These are phyloP conservation scores for Drosophila paranaensis DNA, from an alignment of 2,888 invertebrate genomes.

Conservation along the genomic window DNA sequence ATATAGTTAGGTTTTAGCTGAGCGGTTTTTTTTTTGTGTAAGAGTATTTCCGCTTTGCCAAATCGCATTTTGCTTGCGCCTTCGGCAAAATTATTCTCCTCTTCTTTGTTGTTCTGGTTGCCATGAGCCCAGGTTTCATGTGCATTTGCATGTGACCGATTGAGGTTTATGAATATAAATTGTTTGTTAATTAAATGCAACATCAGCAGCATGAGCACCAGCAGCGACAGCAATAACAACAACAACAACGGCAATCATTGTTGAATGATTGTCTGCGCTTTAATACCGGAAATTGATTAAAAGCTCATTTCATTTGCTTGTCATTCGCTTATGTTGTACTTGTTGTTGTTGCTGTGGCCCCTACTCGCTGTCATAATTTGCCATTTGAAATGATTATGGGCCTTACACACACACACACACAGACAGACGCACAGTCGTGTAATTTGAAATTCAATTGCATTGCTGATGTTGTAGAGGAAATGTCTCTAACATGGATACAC, in stretches of 20 bases:
- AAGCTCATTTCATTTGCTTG: constrained; percentile 74
- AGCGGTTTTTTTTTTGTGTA: background rate
- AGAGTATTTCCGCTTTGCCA: constrained; percentile 17
- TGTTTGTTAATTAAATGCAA: constrained; percentile 79
- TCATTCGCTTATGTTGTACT: constrained; percentile 35
- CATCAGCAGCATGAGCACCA: constrained; percentile 49
- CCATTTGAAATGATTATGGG: constrained; percentile 70
- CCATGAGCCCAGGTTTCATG: constrained; percentile 46
- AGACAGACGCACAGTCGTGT: constrained; percentile 5
- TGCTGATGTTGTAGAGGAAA: constrained; percentile 49
- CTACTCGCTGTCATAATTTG: constrained; percentile 68
- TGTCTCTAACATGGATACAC: constrained; percentile 37
- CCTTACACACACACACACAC: constrained; percentile 39
- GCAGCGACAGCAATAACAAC: constrained; percentile 21
- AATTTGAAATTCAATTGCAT: constrained; percentile 44
- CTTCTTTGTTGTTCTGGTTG: constrained; percentile 32
- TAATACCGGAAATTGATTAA: constrained; percentile 79
- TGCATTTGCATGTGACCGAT: constrained; percentile 74
- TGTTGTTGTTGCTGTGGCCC: constrained; percentile 26
- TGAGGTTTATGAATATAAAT: constrained; percentile 81
- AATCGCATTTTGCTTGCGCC: constrained; percentile 1
- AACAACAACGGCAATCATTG: constrained; percentile 37
- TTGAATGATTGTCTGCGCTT: constrained; percentile 57
- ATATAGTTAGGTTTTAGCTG: background rate
- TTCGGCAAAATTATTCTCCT: constrained; percentile 4